These are phyloP conservation scores for Phylloscopus whistleri DNA, from an alignment of 2,113 vertebrate species.

Conservation along the genomic window DNA sequence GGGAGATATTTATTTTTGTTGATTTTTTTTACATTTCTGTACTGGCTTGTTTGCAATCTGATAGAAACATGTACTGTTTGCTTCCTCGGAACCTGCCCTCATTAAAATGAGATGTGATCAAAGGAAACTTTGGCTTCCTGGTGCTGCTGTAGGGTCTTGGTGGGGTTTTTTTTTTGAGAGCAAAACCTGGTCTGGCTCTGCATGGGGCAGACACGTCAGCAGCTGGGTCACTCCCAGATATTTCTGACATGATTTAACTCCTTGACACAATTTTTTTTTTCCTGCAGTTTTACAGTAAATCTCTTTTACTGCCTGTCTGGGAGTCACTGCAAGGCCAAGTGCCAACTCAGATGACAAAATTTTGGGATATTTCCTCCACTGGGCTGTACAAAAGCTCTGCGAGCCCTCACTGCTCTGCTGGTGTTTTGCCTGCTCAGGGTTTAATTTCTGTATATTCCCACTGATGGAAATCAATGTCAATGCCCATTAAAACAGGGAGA, in stretches of 20 bases:
- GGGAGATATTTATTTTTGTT: slow-evolving; percentile 55
- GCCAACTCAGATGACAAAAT: slow-evolving; percentile 14
- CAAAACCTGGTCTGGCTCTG: background rate
- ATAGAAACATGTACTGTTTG: background rate
- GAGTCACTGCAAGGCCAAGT: background rate
- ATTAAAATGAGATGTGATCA: slow-evolving; percentile 59
- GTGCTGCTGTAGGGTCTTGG: background rate
- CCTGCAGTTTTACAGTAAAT: background rate
- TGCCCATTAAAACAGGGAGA: background rate
- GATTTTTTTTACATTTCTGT: slow-evolving; percentile 53
- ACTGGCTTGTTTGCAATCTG: slow-evolving; percentile 30
- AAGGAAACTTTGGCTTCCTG: background rate
- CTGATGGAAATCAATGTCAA: background rate
- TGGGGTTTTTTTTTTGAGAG: background rate
- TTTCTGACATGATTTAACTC: slow-evolving; percentile 28
- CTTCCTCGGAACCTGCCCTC: slow-evolving; percentile 46
- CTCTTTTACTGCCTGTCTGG: background rate
- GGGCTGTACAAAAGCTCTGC: background rate
- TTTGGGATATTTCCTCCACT: background rate
- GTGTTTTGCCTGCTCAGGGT: background rate
- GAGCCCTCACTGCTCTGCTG: background rate
- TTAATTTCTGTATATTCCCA: background rate
- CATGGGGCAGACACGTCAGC: background rate
- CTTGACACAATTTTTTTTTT: background rate
- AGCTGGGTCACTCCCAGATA: background rate